Evolutionary conservation across 2,888 invertebrate genomes (phyloP).

Genomic region (Campoplex nolae): DNA sequence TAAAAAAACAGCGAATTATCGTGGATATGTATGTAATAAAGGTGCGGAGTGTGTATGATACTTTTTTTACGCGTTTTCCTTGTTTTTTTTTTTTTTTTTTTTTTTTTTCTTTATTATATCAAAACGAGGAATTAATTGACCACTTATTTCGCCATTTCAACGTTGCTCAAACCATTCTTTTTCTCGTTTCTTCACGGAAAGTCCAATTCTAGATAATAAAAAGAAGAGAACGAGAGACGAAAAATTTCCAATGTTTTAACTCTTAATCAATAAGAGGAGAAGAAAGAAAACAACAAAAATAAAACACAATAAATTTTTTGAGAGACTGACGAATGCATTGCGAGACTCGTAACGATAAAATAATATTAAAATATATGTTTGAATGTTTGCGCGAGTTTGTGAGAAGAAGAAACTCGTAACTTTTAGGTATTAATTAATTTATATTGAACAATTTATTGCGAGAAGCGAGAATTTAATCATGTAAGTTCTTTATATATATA

Average conservation of each 20-base stretch:
- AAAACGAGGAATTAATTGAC: constrained; percentile 45
- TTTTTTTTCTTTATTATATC: constrained; percentile 36
- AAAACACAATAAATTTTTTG: constrained; percentile 35
- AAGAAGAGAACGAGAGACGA: constrained; percentile 3
- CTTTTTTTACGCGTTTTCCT: constrained; percentile 55
- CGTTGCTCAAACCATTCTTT: neutral
- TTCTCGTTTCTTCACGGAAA: constrained; percentile 37
- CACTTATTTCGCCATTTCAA: constrained; percentile 15
- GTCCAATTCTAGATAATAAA: constrained; percentile 46
- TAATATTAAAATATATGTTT: constrained; percentile 65
- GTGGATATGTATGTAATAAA: constrained; percentile 49
- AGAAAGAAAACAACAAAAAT: neutral
- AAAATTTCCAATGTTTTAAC: constrained; percentile 43
- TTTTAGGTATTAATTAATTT: constrained; percentile 78
- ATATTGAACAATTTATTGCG: constrained; percentile 75
- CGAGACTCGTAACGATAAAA: constrained; percentile 58
- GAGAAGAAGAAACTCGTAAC: constrained; percentile 63
- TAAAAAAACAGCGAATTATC: constrained; percentile 30
- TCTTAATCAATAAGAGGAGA: neutral
- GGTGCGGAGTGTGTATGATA: constrained; percentile 60
- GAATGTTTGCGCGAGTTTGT: constrained; percentile 43
- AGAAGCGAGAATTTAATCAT: constrained; percentile 68
- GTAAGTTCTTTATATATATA: constrained; percentile 79
- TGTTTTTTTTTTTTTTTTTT: constrained; percentile 41
- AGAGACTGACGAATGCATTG: constrained; percentile 68